Evolutionary conservation across 2,888 invertebrate species (phyloP).

Genomic region (Ornithoptera alexandrae): DNA sequence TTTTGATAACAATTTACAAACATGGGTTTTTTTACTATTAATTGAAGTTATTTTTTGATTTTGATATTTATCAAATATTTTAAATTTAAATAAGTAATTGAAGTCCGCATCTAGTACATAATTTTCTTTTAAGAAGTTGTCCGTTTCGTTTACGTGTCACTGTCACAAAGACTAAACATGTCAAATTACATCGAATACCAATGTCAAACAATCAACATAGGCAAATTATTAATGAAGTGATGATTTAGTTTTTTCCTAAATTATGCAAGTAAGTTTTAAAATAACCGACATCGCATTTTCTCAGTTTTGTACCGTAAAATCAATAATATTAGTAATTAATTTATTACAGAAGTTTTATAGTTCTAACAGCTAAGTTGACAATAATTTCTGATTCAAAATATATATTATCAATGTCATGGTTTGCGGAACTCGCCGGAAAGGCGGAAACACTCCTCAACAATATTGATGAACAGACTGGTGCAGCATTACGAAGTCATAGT

Average conservation of each 20-base stretch:
- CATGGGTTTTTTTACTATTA: no score
- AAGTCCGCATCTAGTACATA: neutral
- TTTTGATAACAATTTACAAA: no score
- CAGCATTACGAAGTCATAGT: conserved; percentile 74
- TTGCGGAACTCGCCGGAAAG: conserved; percentile 85
- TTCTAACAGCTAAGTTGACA: conserved; percentile 1
- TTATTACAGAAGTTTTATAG: neutral
- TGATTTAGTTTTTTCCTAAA: conserved; percentile 26
- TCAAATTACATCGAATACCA: conserved; percentile 29
- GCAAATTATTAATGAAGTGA: conserved; percentile 24
- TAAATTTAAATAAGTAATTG: neutral
- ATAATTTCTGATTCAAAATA: conserved; percentile 41
- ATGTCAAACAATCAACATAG: conserved; percentile 25
- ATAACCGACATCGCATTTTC: conserved; percentile 7
- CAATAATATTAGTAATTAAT: neutral
- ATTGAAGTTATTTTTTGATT: no score
- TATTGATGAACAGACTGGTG: conserved; percentile 87
- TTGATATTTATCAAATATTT: neutral
- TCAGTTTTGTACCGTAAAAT: conserved; percentile 13
- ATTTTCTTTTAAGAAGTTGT: neutral
- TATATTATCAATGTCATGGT: conserved; percentile 83
- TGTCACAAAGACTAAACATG: conserved; percentile 25
- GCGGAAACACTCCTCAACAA: conserved; percentile 87
- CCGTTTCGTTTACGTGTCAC: conserved; percentile 34
- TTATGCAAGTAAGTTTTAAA: conserved; percentile 18